Evolutionary conservation across 2,888 invertebrate genomes (phyloP).

Genomic region (Rambutsinella grinnellia): DNA sequence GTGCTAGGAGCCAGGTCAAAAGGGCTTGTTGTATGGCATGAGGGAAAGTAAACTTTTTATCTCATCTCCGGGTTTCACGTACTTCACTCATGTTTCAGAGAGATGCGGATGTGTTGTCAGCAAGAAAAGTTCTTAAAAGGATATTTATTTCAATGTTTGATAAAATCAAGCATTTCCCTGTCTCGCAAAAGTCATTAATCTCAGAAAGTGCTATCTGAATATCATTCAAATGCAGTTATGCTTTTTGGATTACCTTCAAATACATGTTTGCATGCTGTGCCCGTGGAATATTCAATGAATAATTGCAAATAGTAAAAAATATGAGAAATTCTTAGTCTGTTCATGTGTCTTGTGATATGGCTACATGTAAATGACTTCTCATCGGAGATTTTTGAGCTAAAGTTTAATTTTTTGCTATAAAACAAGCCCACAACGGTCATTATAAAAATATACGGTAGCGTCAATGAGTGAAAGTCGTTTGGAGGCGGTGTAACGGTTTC

Average conservation of each 20-base stretch:
- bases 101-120: slow-evolving; percentile 30
- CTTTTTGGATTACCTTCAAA: neutral
- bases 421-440: too few species aligned
- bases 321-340: neutral
- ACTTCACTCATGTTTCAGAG: slow-evolving; percentile 7
- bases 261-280: too few species aligned
- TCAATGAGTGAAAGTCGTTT: slow-evolving; percentile 43
- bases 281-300: neutral
- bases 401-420: slow-evolving; percentile 30
- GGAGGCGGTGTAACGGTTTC: slow-evolving; percentile 27
- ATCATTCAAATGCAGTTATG: neutral
- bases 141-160: slow-evolving; percentile 56
- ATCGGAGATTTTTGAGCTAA: slow-evolving; percentile 27
- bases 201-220: slow-evolving; percentile 8
- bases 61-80: too few species aligned
- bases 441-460: too few species aligned
- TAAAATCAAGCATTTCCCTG: slow-evolving; percentile 53
- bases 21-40: too few species aligned
- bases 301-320: slow-evolving; percentile 4
- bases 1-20: too few species aligned
- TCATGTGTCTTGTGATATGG: neutral
- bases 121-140: slow-evolving; percentile 26
- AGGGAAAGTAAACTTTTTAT: too few species aligned
- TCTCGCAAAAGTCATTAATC: slow-evolving; percentile 26
- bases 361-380: slow-evolving; percentile 4